Percentiles rank a stretch among this genome's conserved stretches.
These are phyloP conservation scores for Patella depressa DNA, from an alignment of 2,888 invertebrate genomes.

Conservation along the genomic window DNA sequence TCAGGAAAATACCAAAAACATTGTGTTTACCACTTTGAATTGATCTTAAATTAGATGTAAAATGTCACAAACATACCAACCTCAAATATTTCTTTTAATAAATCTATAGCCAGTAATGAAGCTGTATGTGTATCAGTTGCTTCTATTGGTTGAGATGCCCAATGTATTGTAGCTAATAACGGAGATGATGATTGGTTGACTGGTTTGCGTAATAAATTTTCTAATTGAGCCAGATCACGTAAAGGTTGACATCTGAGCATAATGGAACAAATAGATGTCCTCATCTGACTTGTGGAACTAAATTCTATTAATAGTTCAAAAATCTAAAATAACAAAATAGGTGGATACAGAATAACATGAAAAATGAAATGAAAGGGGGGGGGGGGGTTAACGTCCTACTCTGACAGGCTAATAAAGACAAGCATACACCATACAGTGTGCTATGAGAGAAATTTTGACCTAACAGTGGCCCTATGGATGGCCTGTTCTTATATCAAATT, in stretches of 20 bases:
- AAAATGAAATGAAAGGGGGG: conserved; percentile 11
- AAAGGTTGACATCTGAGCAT: conserved; percentile 31
- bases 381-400: neutral
- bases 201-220: conserved; percentile 36
- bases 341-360: neutral
- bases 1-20: no score
- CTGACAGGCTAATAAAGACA: no score
- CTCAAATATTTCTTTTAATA: conserved; percentile 52
- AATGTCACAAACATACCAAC: conserved; percentile 27
- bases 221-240: conserved; percentile 37
- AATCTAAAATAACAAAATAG: neutral
- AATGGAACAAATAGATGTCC: conserved; percentile 20
- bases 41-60: neutral
- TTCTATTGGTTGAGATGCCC: conserved; percentile 62
- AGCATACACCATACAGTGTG: no score
- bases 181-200: conserved; percentile 54
- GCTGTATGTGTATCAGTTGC: conserved; percentile 42
- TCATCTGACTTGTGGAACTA: conserved; percentile 5
- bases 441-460: no score
- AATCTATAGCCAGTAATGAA: conserved; percentile 58
- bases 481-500: no score
- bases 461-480: no score
- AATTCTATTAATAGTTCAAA: neutral
- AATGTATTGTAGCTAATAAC: conserved; percentile 58
- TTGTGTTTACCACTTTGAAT: no score